Evolutionary conservation across 2,888 invertebrate species (phyloP).

Genomic region (Agrotis ipsilon): DNA sequence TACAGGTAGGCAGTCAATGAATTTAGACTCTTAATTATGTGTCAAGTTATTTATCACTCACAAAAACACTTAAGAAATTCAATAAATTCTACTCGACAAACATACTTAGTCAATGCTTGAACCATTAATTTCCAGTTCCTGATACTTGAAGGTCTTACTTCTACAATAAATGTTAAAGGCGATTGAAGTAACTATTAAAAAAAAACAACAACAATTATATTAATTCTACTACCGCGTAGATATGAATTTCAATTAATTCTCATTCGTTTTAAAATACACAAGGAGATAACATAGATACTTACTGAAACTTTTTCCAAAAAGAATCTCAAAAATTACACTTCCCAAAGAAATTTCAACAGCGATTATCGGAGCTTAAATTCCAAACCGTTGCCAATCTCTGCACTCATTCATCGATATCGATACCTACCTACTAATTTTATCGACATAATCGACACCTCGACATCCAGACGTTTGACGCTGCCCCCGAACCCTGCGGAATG

Average conservation of each 20-base stretch:
- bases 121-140: neutral
- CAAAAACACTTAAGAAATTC: neutral
- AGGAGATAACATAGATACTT: neutral
- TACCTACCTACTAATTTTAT: conserved; percentile 4
- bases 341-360: neutral
- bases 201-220: no score
- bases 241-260: no score
- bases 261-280: no score
- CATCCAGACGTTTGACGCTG: conserved; percentile 74
- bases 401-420: neutral
- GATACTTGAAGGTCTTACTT: neutral
- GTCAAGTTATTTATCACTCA: conserved; percentile 4
- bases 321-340: neutral
- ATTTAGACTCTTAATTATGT: neutral
- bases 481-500: conserved; percentile 76
- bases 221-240: no score
- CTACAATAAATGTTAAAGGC: neutral
- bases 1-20: conserved; percentile 8
- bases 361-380: neutral
- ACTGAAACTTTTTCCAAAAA: neutral
- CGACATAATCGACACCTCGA: conserved; percentile 36
- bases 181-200: neutral
- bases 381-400: neutral
- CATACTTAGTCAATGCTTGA: neutral
- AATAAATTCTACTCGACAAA: neutral